A percentile compares a stretch with the other conserved stretches of the same genome.
Conservation (phyloP, 1,140 invertebrate species). For the Hyles euphorbiae region DNA sequence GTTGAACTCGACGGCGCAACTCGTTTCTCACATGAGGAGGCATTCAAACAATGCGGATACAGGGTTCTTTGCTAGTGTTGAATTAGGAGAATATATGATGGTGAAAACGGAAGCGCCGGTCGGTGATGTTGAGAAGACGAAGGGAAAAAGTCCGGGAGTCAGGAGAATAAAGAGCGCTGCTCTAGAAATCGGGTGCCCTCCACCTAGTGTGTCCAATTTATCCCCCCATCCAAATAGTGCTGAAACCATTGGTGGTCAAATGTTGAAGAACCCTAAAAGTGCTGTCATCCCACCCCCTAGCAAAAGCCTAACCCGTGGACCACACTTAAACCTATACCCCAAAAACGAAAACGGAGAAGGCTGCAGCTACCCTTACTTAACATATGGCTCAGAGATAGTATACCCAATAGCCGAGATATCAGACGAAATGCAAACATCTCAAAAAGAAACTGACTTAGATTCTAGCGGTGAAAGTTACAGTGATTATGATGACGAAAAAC, state of each 20-base stretch:
- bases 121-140: constrained; percentile 55
- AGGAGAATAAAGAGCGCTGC: constrained; percentile 81
- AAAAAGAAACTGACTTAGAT: constrained; percentile 79
- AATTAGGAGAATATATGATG: constrained; percentile 73
- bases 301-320: constrained; percentile 79
- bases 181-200: constrained; percentile 80
- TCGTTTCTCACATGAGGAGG: constrained; percentile 73
- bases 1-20: constrained; percentile 65
- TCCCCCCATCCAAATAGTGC: constrained; percentile 81
- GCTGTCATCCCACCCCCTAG: constrained; percentile 79
- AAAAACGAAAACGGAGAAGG: constrained; percentile 70
- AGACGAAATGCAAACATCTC: constrained; percentile 85
- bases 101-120: constrained; percentile 59
- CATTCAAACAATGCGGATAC: constrained; percentile 80
- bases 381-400: constrained; percentile 85
- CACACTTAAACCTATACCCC: constrained; percentile 80
- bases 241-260: constrained; percentile 79
- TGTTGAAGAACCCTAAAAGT: constrained; percentile 78
- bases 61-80: constrained; percentile 74
- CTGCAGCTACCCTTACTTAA: constrained; percentile 78
- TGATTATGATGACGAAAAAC: constrained; percentile 77
- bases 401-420: constrained; percentile 90
- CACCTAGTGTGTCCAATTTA: constrained; percentile 78
- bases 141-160: constrained; percentile 72
- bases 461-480: constrained; percentile 73